Conservation (phyloP, 2,888 invertebrate species). For the Epinotia bilunana region DNA sequence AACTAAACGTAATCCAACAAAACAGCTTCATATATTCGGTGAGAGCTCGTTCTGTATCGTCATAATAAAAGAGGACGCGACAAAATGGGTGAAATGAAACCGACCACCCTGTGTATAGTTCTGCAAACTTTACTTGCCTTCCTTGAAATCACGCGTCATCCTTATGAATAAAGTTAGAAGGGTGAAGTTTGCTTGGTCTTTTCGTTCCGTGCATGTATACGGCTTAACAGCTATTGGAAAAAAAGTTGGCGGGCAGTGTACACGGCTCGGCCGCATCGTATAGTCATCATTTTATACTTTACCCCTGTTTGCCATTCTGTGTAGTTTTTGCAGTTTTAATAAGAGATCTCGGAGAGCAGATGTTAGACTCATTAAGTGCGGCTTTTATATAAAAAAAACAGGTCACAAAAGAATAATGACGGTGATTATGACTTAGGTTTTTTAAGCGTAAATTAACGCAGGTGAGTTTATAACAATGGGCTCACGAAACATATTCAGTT, state of each 20-base stretch:
- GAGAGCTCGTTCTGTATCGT: constrained; percentile 30
- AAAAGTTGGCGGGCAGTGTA: constrained; percentile 40
- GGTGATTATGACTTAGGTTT: constrained; percentile 5
- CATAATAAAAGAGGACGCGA: constrained; percentile 36
- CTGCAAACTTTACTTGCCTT: constrained; percentile 14
- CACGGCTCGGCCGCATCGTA: constrained; percentile 47
- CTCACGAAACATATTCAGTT: background rate
- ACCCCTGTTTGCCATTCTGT: constrained; percentile 58
- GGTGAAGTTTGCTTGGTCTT: background rate
- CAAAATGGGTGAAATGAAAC: constrained; percentile 41
- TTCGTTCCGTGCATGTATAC: background rate
- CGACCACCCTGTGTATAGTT: constrained; percentile 37
- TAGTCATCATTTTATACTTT: constrained; percentile 61
- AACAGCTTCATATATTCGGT: constrained; percentile 37
- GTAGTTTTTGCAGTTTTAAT: constrained; percentile 66
- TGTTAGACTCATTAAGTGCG: constrained; percentile 20
- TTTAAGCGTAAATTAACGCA: background rate
- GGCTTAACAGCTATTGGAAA: constrained; percentile 34
- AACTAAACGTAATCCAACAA: constrained; percentile 34
- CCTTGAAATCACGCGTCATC: background rate
- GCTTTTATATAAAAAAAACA: constrained; percentile 17
- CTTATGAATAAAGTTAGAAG: background rate
- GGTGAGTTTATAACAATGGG: background rate
- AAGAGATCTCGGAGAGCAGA: constrained; percentile 52
- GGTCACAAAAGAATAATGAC: background rate